Percentiles rank a stretch among this genome's conserved stretches.
Conservation (phyloP, 2,113 vertebrate species). For the Centropus bengalensis region DNA sequence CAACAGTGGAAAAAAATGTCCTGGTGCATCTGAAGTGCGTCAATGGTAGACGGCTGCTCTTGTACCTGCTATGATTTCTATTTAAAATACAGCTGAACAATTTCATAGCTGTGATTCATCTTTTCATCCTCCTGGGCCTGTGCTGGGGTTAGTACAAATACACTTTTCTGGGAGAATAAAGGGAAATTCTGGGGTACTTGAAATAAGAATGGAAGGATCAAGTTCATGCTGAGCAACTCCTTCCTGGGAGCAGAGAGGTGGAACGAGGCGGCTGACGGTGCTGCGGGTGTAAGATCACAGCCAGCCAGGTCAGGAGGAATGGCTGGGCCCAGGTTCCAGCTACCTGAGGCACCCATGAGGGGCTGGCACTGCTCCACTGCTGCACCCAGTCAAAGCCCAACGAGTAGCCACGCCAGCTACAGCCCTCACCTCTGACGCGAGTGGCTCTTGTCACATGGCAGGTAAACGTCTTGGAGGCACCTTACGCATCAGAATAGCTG, state of each 20-base stretch:
- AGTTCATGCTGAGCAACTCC: fast-evolving
- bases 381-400: fast-evolving
- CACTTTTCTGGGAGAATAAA: background rate
- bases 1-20: background rate
- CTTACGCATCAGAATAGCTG: background rate
- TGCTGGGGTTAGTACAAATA: background rate
- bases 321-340: fast-evolving
- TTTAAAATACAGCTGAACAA: background rate
- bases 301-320: background rate
- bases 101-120: constrained; percentile 12
- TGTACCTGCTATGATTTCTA: background rate
- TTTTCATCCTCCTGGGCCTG: background rate
- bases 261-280: fast-evolving
- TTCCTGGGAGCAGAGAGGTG: background rate
- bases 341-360: fast-evolving
- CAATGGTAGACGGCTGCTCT: background rate
- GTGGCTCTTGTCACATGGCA: fast-evolving
- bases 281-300: no score
- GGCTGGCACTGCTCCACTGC: background rate
- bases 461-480: background rate
- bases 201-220: background rate
- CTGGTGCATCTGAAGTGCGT: background rate
- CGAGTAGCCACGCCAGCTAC: fast-evolving
- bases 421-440: background rate
- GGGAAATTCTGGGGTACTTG: background rate